Evolutionary conservation across 2,113 vertebrate species (phyloP), one percentile per base, ranked within the genome.

Genomic region (Cavia aperea): DNA sequence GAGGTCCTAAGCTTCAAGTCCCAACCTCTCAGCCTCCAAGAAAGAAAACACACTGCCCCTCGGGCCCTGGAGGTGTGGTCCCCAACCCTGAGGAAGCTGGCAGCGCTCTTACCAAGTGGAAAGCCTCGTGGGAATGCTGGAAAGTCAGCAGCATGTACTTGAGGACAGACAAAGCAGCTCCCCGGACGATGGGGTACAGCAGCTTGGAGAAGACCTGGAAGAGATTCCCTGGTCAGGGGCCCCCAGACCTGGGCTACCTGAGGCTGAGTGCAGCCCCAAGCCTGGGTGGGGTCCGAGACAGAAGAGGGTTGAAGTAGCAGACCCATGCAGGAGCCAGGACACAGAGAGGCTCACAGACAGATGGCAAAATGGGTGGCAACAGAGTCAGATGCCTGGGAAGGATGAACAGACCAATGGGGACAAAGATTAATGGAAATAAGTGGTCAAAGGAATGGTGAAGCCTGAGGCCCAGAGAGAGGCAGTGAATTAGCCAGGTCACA

Each of bases 91-190:
- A 60, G 13, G 12, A 3, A 66, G 58, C 16, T 54, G 4, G 0
- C 46, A 24, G 84, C 21, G 3, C 10, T 73, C 97, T 98, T 97
- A 98, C 98, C 98, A 98, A 86, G 94, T 98, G 98, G 97, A 98
- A 98, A 3, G 98, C 98, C 87, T 98, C 98, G 0, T 98, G 98
- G 23, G 98, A 98, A 84, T 98, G 98, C 96, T 98, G 98, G 96
- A 98, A 98, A 90, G 98, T 98, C 94, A 98, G 97, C 49, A 98
- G 97, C 98, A 98, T 98, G 87, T 98, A 98, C 92, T 98, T 97
- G 85, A 98, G 97, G 70, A 98, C 98, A 0, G 97, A 97, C 87
- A 98, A 95, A 19, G 98, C 98, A 0, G 97, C 97, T 12, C 98
- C 98, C 66, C 98, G 97, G 90, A 98, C 97, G 0, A 98, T 98